Evolutionary conservation across 2,888 invertebrate genomes (phyloP).

Genomic region (Pandemis heparana): DNA sequence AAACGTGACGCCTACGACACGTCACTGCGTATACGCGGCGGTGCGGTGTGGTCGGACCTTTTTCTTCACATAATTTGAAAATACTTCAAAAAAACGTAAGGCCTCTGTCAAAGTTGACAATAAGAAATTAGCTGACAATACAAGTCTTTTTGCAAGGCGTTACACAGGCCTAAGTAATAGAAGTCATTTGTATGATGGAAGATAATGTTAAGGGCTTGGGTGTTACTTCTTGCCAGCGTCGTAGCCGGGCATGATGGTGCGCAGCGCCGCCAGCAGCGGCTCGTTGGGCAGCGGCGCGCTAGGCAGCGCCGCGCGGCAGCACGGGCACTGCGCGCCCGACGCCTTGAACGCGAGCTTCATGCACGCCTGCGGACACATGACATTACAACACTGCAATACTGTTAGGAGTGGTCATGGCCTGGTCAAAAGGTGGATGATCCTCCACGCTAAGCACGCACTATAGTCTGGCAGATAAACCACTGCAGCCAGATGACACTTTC

Average conservation of each 20-base stretch:
- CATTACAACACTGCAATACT: background rate
- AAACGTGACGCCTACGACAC: too few species aligned
- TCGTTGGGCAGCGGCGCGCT: slow-evolving; percentile 86
- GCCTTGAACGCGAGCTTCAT: slow-evolving; percentile 88
- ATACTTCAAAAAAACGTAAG: background rate
- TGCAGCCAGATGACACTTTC: too few species aligned
- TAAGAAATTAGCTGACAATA: background rate
- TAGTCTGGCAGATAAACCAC: too few species aligned
- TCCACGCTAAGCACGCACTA: too few species aligned
- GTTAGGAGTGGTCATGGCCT: too few species aligned
- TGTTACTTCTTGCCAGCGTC: slow-evolving; percentile 75
- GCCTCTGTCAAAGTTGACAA: background rate
- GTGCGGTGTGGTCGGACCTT: too few species aligned
- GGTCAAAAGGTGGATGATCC: too few species aligned
- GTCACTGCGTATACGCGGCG: too few species aligned
- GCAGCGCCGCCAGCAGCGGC: slow-evolving; percentile 83
- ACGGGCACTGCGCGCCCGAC: slow-evolving; percentile 88
- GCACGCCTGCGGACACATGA: slow-evolving; percentile 80
- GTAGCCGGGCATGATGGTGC: slow-evolving; percentile 89
- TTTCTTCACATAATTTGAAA: background rate
- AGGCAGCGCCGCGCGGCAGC: slow-evolving; percentile 88
- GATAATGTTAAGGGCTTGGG: background rate
- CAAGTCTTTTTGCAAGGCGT: background rate
- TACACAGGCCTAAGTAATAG: too few species aligned
- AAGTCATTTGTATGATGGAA: background rate